Evolutionary conservation across 2,113 vertebrate species (phyloP).

Genomic region (Oreochromis aureus): DNA sequence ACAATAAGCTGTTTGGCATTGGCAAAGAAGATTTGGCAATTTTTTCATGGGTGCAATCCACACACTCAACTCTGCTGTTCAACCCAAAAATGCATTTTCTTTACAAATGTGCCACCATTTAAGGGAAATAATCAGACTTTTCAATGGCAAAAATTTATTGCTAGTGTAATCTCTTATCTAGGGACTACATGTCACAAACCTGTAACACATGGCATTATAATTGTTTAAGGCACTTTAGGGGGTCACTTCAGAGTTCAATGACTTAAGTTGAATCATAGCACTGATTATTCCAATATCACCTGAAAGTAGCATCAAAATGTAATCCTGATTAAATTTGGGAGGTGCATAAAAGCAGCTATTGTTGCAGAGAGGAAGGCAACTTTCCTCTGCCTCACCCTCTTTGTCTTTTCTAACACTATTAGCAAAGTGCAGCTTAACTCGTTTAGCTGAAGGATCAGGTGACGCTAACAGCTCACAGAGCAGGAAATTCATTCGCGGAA

Average conservation of each 20-base stretch:
- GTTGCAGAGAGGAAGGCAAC: background rate
- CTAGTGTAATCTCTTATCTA: background rate
- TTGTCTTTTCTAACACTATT: slow-evolving; percentile 39
- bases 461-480: slow-evolving; percentile 34
- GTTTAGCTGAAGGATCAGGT: slow-evolving; percentile 48
- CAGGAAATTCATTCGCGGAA: slow-evolving; percentile 25
- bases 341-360: background rate
- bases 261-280: background rate
- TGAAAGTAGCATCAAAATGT: slow-evolving; percentile 24
- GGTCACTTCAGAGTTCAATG: background rate
- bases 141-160: background rate
- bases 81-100: background rate
- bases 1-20: background rate
- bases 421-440: slow-evolving; percentile 61
- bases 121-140: background rate
- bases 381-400: slow-evolving; percentile 35
- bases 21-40: background rate
- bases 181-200: background rate
- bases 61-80: background rate
- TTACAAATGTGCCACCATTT: background rate
- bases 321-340: slow-evolving; percentile 27
- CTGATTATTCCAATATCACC: slow-evolving; percentile 26
- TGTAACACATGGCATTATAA: background rate
- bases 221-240: background rate
- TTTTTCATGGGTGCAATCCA: background rate